Conservation (phyloP, 2,113 vertebrate genomes). For the Clarias macrocephalus region DNA sequence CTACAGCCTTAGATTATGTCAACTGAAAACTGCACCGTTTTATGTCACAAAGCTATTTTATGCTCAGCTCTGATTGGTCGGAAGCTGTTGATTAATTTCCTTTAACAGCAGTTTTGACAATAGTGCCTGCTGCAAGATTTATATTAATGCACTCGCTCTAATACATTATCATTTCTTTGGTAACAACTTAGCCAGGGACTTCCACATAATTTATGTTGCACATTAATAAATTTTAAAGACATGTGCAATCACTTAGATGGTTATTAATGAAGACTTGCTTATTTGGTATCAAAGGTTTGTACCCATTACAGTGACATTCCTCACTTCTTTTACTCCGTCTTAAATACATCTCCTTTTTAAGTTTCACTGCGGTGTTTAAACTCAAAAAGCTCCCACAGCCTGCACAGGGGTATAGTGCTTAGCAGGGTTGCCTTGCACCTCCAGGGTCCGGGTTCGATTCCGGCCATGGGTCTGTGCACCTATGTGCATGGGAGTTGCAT, state of each 20-base stretch:
- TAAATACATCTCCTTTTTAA: not conserved
- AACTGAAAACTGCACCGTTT: not conserved
- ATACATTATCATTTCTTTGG: not conserved
- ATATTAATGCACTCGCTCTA: not conserved
- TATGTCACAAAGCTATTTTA: not conserved
- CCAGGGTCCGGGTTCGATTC: too few relatives aligned
- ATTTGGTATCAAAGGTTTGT: not conserved
- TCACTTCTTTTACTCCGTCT: not conserved
- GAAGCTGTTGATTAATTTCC: not conserved
- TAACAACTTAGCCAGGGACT: not conserved
- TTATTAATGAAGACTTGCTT: not conserved
- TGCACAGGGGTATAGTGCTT: too few relatives aligned
- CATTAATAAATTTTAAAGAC: not conserved
- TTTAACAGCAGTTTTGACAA: not conserved
- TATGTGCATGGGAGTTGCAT: too few relatives aligned
- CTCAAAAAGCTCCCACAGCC: not conserved
- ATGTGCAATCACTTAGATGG: not conserved
- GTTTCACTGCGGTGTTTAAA: not conserved
- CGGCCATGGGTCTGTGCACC: too few relatives aligned
- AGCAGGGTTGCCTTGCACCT: too few relatives aligned
- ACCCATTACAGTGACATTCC: not conserved
- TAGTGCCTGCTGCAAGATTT: not conserved
- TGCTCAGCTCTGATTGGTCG: not conserved
- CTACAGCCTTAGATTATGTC: constrained; percentile 8
- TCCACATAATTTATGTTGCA: not conserved